These are phyloP conservation scores for Ctenoplectra terminalis DNA, from an alignment of 1,140 invertebrate species.

Conservation along the genomic window DNA sequence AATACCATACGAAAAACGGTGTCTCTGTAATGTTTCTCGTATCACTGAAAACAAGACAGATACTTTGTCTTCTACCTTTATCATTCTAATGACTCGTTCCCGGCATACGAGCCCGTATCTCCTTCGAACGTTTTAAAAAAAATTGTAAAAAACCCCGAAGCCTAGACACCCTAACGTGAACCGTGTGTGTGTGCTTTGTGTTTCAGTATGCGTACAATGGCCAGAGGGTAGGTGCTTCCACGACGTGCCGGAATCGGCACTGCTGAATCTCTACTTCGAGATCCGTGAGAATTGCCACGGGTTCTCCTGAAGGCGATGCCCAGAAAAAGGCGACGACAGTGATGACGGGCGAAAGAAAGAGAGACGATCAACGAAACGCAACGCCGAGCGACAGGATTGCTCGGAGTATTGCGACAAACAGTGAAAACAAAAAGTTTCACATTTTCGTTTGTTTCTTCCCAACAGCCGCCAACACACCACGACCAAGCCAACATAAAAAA, in stretches of 20 bases:
- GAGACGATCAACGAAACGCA: conserved; percentile 30
- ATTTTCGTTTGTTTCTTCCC: conserved; percentile 62
- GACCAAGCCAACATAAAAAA: conserved; percentile 67
- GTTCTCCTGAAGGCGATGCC: conserved; percentile 78
- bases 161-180: neutral
- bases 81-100: too few species aligned
- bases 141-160: too few species aligned
- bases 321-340: conserved; percentile 70
- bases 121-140: too few species aligned
- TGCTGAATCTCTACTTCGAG: conserved; percentile 80
- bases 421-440: conserved; percentile 30
- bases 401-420: conserved; percentile 41
- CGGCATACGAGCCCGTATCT: too few species aligned
- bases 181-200: conserved; percentile 71
- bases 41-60: too few species aligned
- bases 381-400: neutral
- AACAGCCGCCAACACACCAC: conserved; percentile 69
- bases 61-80: too few species aligned
- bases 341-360: conserved; percentile 35
- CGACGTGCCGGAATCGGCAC: conserved; percentile 79
- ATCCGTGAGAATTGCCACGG: conserved; percentile 79
- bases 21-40: too few species aligned
- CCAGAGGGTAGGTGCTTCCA: conserved; percentile 89
- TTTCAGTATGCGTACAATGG: conserved; percentile 94
- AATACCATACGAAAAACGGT: too few species aligned